These are phyloP conservation scores for Aspidiotus destructor DNA, from an alignment of 2,888 invertebrate species.

Conservation along the genomic window DNA sequence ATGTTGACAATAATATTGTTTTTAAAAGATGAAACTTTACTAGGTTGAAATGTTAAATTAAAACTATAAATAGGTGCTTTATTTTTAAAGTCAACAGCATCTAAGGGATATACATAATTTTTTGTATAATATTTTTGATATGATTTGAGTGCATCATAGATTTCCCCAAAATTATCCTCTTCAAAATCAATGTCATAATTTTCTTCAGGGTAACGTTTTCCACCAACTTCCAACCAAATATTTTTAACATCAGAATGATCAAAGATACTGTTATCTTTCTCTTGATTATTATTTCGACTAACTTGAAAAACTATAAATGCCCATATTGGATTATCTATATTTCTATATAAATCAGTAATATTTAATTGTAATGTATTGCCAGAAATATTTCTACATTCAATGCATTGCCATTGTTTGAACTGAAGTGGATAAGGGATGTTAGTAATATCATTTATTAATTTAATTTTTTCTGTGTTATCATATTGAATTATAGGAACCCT, in stretches of 20 bases:
- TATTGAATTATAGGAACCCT: constrained; percentile 4
- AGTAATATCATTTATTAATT: constrained; percentile 2
- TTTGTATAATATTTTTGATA: constrained; percentile 4
- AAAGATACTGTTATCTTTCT: constrained; percentile 2
- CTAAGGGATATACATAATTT: constrained; percentile 2
- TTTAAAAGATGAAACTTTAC: constrained; percentile 4
- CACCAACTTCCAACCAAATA: constrained; percentile 2
- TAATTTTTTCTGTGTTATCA: background rate
- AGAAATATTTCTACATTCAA: too few species aligned
- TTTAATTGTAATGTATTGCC: background rate
- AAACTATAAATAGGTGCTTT: constrained; percentile 4
- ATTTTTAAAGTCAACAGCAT: constrained; percentile 4
- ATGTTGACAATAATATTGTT: constrained; percentile 1
- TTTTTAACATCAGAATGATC: constrained; percentile 4
- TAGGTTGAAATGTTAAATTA: constrained; percentile 1
- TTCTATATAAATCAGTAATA: constrained; percentile 1
- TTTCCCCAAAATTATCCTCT: background rate
- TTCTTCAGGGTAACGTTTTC: constrained; percentile 2
- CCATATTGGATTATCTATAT: constrained; percentile 4
- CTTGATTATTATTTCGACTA: constrained; percentile 2
- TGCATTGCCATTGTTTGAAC: constrained; percentile 4
- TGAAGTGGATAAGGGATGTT: constrained; percentile 2
- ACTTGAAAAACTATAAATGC: background rate
- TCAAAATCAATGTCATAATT: constrained; percentile 4
- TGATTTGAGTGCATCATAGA: constrained; percentile 1